Conservation (phyloP, 2,797 vertebrate genomes). For the Aphelocoma californica region DNA sequence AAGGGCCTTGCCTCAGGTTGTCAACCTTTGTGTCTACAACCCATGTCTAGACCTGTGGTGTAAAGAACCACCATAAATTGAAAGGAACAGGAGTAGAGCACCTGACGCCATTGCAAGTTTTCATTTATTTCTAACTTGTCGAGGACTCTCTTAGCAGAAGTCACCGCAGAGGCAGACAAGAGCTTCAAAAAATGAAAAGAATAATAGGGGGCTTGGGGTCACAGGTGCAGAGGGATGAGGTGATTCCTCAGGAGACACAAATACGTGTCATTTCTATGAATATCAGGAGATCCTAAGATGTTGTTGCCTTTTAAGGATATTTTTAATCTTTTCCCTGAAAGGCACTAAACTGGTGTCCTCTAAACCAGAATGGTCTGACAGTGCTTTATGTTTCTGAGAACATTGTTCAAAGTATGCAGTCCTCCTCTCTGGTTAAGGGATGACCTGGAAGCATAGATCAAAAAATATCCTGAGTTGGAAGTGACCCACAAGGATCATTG, state of each 20-base stretch:
- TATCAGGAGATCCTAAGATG: background rate
- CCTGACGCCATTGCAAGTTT: rapidly evolving
- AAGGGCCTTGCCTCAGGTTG: background rate
- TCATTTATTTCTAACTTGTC: background rate
- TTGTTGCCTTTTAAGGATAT: background rate
- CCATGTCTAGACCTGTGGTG: background rate
- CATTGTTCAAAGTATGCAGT: background rate
- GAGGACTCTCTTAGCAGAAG: background rate
- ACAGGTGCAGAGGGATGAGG: background rate
- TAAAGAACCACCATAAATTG: background rate
- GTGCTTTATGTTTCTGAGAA: background rate
- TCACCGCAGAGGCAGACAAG: rapidly evolving
- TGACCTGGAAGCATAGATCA: background rate
- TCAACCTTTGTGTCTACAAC: background rate
- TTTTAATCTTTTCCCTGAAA: background rate
- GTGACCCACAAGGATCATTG: background rate
- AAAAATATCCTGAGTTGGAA: background rate
- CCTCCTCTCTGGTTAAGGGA: background rate
- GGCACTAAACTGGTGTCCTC: background rate
- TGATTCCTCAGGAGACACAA: background rate
- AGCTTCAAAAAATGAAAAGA: background rate
- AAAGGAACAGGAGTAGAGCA: background rate
- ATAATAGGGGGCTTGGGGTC: background rate
- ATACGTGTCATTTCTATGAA: background rate
- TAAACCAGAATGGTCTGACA: background rate